Percentiles rank a stretch among this genome's conserved stretches.
These are phyloP conservation scores for Aradophagus sp. DNA, from an alignment of 1,140 invertebrate species.

Conservation along the genomic window DNA sequence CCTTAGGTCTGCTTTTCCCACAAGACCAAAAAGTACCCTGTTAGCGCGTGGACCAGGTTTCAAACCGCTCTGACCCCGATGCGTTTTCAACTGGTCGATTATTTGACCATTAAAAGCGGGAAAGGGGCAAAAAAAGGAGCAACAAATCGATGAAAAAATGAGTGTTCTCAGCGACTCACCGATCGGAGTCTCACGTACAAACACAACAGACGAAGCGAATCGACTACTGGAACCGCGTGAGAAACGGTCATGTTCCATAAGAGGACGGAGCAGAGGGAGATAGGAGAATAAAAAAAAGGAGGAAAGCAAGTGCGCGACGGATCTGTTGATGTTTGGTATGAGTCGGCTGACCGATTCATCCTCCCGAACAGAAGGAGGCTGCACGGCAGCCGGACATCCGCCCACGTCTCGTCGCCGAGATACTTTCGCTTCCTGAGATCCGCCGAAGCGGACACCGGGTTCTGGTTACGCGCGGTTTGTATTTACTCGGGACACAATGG, in stretches of 20 bases:
- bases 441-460: constrained; percentile 26
- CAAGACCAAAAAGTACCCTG: too few relatives aligned
- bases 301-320: constrained; percentile 26
- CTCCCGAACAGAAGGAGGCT: constrained; percentile 20
- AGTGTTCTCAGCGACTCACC: constrained; percentile 18
- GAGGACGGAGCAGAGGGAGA: constrained; percentile 20
- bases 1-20: too few relatives aligned
- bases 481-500: constrained; percentile 58
- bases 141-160: constrained; percentile 13
- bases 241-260: constrained; percentile 51
- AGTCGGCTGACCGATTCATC: constrained; percentile 62
- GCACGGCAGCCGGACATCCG: constrained; percentile 64
- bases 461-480: constrained; percentile 45
- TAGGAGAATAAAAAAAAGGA: too few relatives aligned
- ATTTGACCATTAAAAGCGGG: constrained; percentile 31
- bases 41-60: too few relatives aligned
- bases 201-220: too few relatives aligned
- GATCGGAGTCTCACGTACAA: too few relatives aligned
- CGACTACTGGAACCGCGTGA: constrained; percentile 47
- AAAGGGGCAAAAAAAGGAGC: too few relatives aligned
- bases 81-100: constrained; percentile 17
- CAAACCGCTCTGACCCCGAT: too few relatives aligned
- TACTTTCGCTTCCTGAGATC: constrained; percentile 40
- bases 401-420: constrained; percentile 49
- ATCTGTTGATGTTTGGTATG: constrained; percentile 59